Evolutionary conservation across 2,113 vertebrate genomes (phyloP), one percentile per base, ranked within the genome.

Genomic region (Muscicapa adusta): DNA sequence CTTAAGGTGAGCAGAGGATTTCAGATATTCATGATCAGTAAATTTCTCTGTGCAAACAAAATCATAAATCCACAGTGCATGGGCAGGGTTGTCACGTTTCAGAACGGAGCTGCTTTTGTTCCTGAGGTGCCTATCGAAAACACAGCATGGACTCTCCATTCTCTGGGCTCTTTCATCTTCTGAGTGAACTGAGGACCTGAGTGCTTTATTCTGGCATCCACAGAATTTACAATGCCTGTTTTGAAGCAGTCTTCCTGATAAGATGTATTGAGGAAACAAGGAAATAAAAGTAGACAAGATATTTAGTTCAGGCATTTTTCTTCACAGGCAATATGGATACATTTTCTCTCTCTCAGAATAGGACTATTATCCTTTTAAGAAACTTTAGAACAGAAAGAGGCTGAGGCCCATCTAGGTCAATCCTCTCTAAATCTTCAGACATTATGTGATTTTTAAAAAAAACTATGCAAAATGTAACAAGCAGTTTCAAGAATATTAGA

Each of bases 221-320:
- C 40, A 65, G 94, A 97, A 96, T 97, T 97, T 96, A 95, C 53
- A 93, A 93, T 91, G 58, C 28, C 36, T 86, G 68, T 95, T 97
- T 96, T 94, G 91, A 97, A 93, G 75, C 68, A 74, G 91, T 74
- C 60, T 91, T 91, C 60, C 81, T 75, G 81, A 84, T 93, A 91
- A 96, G 88, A 89, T 68, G n/a, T 77, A 92, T 61, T 91, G 81
- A 93, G 91, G 90, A 97, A 97, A 91, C 75, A 94, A 92, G 78
- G 85, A 97, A 97, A 95, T 82, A 93, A 96, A 97, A 96, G 86
- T 77, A 96, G 68, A 38, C 79, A 94, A 85, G 71, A 73, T 94
- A 89, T 79, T 92, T 94, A 96, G 93, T 96, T 91, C 45, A 92
- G 65, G 70, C 57, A 88, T 95, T 92, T 92, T 97, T 96, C 94